These are phyloP conservation scores for Mya arenaria DNA, from an alignment of 1,140 invertebrate genomes.

Conservation along the genomic window DNA sequence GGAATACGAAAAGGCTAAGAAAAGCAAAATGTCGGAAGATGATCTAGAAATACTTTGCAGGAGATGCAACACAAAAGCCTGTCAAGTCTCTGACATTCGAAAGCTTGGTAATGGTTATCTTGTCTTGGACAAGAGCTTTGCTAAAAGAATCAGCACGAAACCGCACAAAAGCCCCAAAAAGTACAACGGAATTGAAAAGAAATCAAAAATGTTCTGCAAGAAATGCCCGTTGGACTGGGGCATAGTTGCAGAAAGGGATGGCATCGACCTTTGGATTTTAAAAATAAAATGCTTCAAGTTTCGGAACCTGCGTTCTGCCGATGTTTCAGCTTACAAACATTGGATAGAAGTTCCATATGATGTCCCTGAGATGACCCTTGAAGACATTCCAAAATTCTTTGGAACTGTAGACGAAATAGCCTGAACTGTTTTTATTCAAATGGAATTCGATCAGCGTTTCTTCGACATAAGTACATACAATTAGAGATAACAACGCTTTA, in stretches of 20 bases:
- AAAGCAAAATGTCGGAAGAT: background rate
- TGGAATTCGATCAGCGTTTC: too few species aligned
- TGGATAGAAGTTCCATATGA: slow-evolving; percentile 33
- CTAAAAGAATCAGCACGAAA: slow-evolving; percentile 2
- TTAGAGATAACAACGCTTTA: too few species aligned
- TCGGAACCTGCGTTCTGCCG: background rate
- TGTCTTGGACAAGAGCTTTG: slow-evolving; percentile 26
- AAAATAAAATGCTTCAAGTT: slow-evolving; percentile 34
- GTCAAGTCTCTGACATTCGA: background rate
- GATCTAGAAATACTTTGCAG: slow-evolving; percentile 27
- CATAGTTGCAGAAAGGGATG: slow-evolving; percentile 1
- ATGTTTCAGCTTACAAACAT: background rate
- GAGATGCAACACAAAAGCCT: slow-evolving; percentile 4
- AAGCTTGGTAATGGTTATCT: slow-evolving; percentile 1
- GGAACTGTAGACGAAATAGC: background rate
- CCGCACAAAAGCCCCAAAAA: slow-evolving; percentile 34
- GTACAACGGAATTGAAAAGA: slow-evolving; percentile 17
- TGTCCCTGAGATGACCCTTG: slow-evolving; percentile 5
- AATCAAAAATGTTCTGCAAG: slow-evolving; percentile 50
- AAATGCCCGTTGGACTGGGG: slow-evolving; percentile 50
- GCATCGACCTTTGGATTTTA: background rate
- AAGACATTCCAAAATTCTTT: slow-evolving; percentile 13
- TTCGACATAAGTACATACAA: too few species aligned
- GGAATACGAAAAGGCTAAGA: slow-evolving; percentile 5
- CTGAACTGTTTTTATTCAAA: too few species aligned